Evolutionary conservation across 2,888 invertebrate genomes (phyloP), one percentile per base, ranked within the genome.

Genomic region (Tenthredo scrophulariae): DNA sequence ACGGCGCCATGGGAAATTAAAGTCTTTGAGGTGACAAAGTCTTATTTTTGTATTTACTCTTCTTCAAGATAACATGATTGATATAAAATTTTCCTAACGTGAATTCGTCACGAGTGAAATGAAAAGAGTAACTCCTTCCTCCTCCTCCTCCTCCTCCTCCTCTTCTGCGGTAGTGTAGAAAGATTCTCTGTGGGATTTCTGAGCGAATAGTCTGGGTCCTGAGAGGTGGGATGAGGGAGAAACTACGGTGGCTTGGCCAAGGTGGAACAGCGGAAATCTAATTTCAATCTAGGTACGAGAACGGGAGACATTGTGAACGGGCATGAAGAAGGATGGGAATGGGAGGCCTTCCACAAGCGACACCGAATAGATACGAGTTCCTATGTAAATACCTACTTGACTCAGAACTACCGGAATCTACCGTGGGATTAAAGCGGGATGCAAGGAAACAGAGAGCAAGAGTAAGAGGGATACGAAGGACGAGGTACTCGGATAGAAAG

Each of bases 311-410:
- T 62, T 58, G 80, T 62, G 80, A 80, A 80, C 80, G 80, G 58
- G 80, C 58, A 80, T 62, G 80, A 80, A 80, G 58, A 62, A 80
- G 79, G 58, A 80, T 62, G 26, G 37, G 77, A 29, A 29, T 33
- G 77, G n/a, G 50, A 77, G 33, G 50, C 50, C 33, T 46, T 58
- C 65, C 80, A 37, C 40, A 58, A 43, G 85, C 79, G 85, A 85
- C 85, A 85, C 85, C 67, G 82, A 85, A 85, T 70, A n/a, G 85
- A 85, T 85, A 80, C 77, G 67, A 85, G 80, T 85, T 85, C 85
- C 80, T 85, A 85, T 85, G 85, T 85, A 85, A 85, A 85, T 85
- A 85, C 70, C 80, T 46, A 72, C 83, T 83, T 70, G 85, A 85
- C 77, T 85, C 50, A 82, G 85, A 85, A 82, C 82, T 82, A 70